Base-by-base conservation (phyloP, 2,797 vertebrate genomes). In the Hoplostethus mediterraneus region DNA sequence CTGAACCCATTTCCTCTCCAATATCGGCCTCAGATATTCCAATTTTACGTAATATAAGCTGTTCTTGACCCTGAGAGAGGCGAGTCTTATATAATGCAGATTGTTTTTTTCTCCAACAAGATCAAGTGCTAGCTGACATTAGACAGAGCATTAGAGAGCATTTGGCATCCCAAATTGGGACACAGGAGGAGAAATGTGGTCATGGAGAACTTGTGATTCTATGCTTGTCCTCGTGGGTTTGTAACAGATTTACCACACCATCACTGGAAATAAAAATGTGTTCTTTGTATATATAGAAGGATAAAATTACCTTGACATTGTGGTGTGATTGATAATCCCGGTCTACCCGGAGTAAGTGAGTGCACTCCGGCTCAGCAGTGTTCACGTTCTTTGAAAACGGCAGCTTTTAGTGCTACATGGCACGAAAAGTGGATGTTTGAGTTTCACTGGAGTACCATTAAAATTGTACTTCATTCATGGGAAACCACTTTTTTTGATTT, bases 81-180 rank as follows among this genome's bases (percentile, higher is more conserved):
- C 42, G 31, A 30, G 49, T 9, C 57, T 79, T 75, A 25, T 67
- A 79, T 77, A 77, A 79, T 75, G 40, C 67, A 63, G 21, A 25
- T 45, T 49, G 42, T 48, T 59, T n/a, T n/a, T 13, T 60, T 21
- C 62, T 9, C 28, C 56, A 36, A 69, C 45, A 67, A 64, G 51
- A 71, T 30, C 17, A 58, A 13, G 25, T 30, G 47, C 60, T 53
- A 11, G 11, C 17, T 63, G 59, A 73, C 6, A n/a, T 25, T 13
- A 61, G 60, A 57, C 42, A 44, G 42, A 11, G 57, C 2, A 4
- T 57, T 2, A 0, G 14, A 67, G 63, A 38, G 73, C 16, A 56
- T 73, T 66, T 63, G 30, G 48, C 40, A 75, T 12, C 36, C 69
- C 69, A 75, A 36, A 71, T 78, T 14, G 58, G 71, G 47, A 67